Evolutionary conservation across 2,797 vertebrate species (phyloP).

Genomic region (Otus scops): DNA sequence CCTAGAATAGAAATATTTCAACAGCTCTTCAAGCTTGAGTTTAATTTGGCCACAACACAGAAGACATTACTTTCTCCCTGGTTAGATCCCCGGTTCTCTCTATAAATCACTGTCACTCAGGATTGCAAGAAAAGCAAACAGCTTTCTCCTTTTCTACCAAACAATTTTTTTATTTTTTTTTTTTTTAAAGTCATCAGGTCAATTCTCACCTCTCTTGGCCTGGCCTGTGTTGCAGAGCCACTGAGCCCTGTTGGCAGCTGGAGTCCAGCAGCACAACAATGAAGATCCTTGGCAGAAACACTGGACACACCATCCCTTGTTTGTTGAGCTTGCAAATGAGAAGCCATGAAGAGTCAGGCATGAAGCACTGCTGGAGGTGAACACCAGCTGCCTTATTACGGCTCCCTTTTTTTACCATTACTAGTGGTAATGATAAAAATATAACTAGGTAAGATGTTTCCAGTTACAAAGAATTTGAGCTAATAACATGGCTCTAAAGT

Average conservation of each 20-base stretch:
- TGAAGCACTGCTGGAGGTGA: neutral
- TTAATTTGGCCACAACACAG: neutral
- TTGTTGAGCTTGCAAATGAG: neutral
- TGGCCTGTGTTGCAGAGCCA: neutral
- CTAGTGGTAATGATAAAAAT: neutral
- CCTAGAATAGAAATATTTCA: neutral
- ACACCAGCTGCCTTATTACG: neutral
- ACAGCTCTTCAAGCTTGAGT: neutral
- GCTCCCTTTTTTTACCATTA: neutral
- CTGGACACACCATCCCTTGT: neutral
- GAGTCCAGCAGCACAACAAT: neutral
- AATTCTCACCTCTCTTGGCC: neutral
- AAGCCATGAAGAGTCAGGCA: fast-evolving
- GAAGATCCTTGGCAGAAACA: neutral
- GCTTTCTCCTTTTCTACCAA: neutral
- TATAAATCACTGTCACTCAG: neutral
- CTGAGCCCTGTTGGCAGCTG: neutral
- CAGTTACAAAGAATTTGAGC: neutral
- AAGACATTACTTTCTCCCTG: neutral
- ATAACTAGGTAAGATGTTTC: neutral
- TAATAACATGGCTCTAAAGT: neutral
- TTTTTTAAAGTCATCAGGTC: neutral
- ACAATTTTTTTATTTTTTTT: fast-evolving
- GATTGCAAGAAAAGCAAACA: neutral
- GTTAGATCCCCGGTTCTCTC: neutral